Conservation (phyloP, 2,888 invertebrate genomes). For the Bruchidius siliquastri region DNA sequence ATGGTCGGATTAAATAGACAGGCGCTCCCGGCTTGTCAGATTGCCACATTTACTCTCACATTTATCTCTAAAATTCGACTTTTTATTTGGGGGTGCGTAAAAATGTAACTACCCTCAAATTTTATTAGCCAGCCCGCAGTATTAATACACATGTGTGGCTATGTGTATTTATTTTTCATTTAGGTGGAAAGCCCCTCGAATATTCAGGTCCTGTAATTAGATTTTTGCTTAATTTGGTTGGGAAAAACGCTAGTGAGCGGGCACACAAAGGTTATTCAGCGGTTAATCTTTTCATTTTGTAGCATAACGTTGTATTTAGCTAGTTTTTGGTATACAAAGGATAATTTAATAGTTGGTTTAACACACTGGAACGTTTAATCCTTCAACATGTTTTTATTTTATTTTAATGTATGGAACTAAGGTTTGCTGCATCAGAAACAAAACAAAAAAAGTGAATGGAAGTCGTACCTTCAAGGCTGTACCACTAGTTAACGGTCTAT, state of each 20-base stretch:
- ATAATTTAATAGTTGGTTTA: neutral
- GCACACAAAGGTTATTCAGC: neutral
- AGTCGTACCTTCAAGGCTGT: too few species aligned
- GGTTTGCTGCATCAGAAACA: too few species aligned
- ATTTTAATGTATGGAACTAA: too few species aligned
- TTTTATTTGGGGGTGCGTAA: neutral
- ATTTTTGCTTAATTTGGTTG: neutral
- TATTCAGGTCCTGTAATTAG: neutral
- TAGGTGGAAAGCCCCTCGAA: neutral
- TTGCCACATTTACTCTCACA: too few species aligned
- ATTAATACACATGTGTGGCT: neutral
- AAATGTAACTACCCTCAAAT: neutral
- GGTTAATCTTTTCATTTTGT: neutral
- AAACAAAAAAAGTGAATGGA: too few species aligned
- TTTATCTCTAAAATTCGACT: too few species aligned
- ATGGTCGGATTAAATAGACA: too few species aligned
- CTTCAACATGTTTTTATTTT: too few species aligned
- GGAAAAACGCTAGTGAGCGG: neutral
- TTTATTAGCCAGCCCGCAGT: neutral
- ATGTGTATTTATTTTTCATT: neutral
- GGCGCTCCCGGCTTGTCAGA: too few species aligned
- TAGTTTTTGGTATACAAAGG: neutral
- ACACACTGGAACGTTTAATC: too few species aligned
- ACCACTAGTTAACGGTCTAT: too few species aligned
- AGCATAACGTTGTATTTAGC: neutral